Evolutionary conservation across 2,888 invertebrate species (phyloP).

Genomic region (Drosophila neotestacea): DNA sequence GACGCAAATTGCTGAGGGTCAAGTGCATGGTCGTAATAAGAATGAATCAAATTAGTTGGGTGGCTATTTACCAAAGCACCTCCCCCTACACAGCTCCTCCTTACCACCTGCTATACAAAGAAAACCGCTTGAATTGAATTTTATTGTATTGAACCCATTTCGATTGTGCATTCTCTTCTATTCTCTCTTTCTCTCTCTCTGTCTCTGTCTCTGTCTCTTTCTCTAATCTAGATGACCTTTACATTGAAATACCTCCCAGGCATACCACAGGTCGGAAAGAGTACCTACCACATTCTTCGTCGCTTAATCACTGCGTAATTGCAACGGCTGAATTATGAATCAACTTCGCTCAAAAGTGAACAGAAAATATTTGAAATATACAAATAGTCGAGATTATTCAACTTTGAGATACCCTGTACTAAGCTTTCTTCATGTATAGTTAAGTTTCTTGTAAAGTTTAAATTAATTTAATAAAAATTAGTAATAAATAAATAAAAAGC

Average conservation of each 20-base stretch:
- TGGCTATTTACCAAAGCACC: slow-evolving; percentile 18
- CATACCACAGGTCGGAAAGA: neutral
- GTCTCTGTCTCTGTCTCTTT: neutral
- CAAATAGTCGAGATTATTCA: neutral
- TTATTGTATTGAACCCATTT: slow-evolving; percentile 3
- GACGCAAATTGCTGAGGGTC: slow-evolving; percentile 77
- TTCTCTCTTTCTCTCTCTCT: neutral
- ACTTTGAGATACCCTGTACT: neutral
- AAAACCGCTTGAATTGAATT: neutral
- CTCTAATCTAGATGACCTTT: neutral
- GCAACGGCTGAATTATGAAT: slow-evolving; percentile 30
- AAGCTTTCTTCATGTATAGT: too few species aligned
- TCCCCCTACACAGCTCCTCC: neutral
- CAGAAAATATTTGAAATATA: slow-evolving; percentile 14
- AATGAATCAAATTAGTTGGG: slow-evolving; percentile 67
- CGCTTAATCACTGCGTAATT: slow-evolving; percentile 60
- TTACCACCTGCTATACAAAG: neutral
- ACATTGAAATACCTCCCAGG: neutral
- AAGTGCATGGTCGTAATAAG: slow-evolving; percentile 63
- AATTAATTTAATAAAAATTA: too few species aligned
- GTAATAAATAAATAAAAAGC: too few species aligned
- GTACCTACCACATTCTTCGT: slow-evolving; percentile 37
- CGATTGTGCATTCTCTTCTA: neutral
- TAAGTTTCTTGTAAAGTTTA: too few species aligned
- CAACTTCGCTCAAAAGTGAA: slow-evolving; percentile 26